Conservation (phyloP, 2,113 vertebrate genomes). For the Stigmatopora argus region DNA sequence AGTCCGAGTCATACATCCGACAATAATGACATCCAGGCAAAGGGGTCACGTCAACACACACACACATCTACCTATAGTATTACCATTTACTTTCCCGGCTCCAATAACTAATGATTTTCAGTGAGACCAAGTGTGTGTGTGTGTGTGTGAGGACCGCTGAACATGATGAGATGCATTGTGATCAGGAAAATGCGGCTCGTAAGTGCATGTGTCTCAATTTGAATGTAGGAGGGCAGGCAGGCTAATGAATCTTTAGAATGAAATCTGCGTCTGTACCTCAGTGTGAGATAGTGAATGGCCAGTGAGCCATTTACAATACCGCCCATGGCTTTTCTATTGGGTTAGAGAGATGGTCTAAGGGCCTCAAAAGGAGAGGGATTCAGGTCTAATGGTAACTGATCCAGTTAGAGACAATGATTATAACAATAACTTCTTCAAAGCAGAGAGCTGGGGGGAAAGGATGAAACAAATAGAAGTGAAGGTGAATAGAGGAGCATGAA, state of each 20-base stretch:
- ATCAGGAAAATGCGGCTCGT: constrained; percentile 38
- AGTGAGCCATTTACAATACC: constrained; percentile 52
- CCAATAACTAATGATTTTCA: constrained; percentile 55
- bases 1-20: constrained; percentile 45
- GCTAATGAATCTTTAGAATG: constrained; percentile 66
- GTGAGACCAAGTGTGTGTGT: constrained; percentile 28
- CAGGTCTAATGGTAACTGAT: constrained; percentile 71
- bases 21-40: constrained; percentile 39
- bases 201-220: constrained; percentile 43
- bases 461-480: neutral
- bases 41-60: constrained; percentile 18
- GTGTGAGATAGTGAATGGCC: constrained; percentile 41
- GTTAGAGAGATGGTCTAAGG: constrained; percentile 60
- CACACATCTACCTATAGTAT: constrained; percentile 29
- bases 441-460: constrained; percentile 21
- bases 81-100: constrained; percentile 45
- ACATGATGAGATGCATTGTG: constrained; percentile 34
- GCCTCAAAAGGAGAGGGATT: constrained; percentile 63
- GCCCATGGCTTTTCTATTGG: constrained; percentile 67
- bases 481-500: constrained; percentile 9
- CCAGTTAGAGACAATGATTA: constrained; percentile 64
- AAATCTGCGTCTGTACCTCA: constrained; percentile 47
- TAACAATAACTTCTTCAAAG: constrained; percentile 63
- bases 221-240: constrained; percentile 55
- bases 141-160: constrained; percentile 21